A percentile compares a stretch with the other conserved stretches of the same genome.
Evolutionary conservation across 2,797 vertebrate genomes (phyloP).

Genomic region (Chelon labrosus): DNA sequence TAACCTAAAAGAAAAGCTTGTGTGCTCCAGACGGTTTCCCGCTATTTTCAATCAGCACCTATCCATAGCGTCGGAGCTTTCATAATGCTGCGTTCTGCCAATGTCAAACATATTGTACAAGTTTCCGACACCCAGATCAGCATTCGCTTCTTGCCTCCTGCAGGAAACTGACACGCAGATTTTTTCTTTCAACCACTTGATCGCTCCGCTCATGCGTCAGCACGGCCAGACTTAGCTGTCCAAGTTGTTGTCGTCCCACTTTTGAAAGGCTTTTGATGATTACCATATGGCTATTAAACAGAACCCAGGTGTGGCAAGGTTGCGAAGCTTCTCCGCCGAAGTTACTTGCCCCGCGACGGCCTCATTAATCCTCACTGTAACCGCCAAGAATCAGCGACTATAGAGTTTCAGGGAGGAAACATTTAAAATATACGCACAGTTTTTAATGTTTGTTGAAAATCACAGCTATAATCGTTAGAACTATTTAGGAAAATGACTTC

Average conservation of each 20-base stretch:
- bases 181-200: conserved; percentile 30
- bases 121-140: conserved; percentile 24
- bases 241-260: conserved; percentile 27
- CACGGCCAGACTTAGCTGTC: conserved; percentile 30
- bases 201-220: conserved; percentile 11
- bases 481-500: conserved; percentile 44
- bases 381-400: not conserved
- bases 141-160: conserved; percentile 12
- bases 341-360: conserved; percentile 3
- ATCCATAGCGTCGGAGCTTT: conserved; percentile 8
- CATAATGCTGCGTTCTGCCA: conserved; percentile 7
- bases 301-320: conserved; percentile 41
- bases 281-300: conserved; percentile 46
- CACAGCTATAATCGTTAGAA: conserved; percentile 10
- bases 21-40: conserved; percentile 14
- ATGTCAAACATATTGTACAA: conserved; percentile 27
- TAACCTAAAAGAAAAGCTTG: not conserved
- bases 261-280: conserved; percentile 40
- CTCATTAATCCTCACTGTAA: not conserved
- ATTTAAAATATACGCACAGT: not conserved
- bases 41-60: conserved; percentile 27
- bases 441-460: conserved; percentile 36
- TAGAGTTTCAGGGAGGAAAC: not conserved
- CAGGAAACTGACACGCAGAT: conserved; percentile 7
- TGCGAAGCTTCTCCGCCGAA: conserved; percentile 5